Evolutionary conservation across 1,140 invertebrate genomes (phyloP), one percentile per base, ranked within the genome.

Genomic region (Polypedilum vanderplanki): DNA sequence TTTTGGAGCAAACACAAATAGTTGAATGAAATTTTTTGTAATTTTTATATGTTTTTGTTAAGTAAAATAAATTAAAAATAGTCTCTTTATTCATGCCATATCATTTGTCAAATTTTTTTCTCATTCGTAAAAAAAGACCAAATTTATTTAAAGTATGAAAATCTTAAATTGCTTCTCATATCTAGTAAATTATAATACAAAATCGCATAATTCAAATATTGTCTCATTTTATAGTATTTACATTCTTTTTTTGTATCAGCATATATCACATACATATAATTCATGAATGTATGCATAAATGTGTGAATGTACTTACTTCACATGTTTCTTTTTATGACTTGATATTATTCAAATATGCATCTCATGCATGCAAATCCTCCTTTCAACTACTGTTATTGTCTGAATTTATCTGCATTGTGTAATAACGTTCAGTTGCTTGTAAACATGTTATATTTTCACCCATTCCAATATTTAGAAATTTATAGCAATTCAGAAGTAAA

Each of bases 181-280:
- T 33, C 24, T 33, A 33, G 24, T 33, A 33, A 33, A 33, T 12
- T 57, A n/a, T 15, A 12, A 57, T 57, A n/a, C 46, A 57, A 57
- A 57, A 57, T n/a, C 41, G 3, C 12, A 57, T 57, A 57, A 57
- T 57, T 57, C 46, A 57, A 73, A 73, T 73, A 73, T 73, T 33
- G 24, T 24, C 24, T 73, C 12, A 65, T 65, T 73, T 24, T 12
- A 73, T 73, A 3, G 1, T 65, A 24, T 73, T 73, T 22, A 20
- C 24, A 33, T 24, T 7, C n/a, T n/a, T 22, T 33, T 33, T 33
- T 33, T 33, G 24, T 5, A 33, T 33, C 24, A 33, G 5, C 1
- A 33, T 33, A 5, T 33, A 33, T 33, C 24, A 33, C 5, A 33
- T 33, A 5, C 5, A 33, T n/a, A n/a, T n/a, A n/a, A n/a, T 5